Base-by-base conservation (phyloP, 2,797 vertebrate species). In the Craterocephalus amniculus region DNA sequence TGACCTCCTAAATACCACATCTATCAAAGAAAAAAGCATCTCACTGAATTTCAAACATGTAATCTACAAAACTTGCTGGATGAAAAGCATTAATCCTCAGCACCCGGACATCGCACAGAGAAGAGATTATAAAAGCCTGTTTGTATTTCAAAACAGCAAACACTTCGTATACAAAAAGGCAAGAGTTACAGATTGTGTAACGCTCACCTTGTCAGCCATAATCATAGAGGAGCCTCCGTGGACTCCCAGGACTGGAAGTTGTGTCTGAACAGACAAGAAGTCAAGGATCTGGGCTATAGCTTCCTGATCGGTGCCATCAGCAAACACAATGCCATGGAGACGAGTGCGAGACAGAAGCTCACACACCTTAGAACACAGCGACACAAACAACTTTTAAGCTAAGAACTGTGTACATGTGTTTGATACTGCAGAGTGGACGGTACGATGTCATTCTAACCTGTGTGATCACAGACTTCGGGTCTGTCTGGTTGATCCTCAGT, bases 181-280 rank as follows among this genome's bases (percentile, higher is more conserved):
- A n/a, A n/a, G n/a, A n/a, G n/a, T n/a, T n/a, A n/a, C 38, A 14
- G 13, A 26, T 20, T 38, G 26, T 29, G 16, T 49, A 24, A 22
- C 63, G 66, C 94, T 95, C 94, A 99, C 98, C 97, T 99, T 99
- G 85, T 99, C 97, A 55, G 97, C 96, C 98, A 99, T 97, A 88
- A 98, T 99, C 97, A 99, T 99, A 67, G 97, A 98, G 20, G 98
- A 95, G 24, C 98, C 98, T 0, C 98, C 98, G 40, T 98, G 96
- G 87, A 99, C 98, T 67, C 97, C 98, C 90, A 99, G 89, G 87
- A 99, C 96, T 64, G 98, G 98, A 87, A 99, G 94, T 61, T 96
- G 96, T 40, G 97, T 99, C 93, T 99, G 97, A 66, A 97, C 97
- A 1, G 98, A 99, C 92, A 99, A 96, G 95, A 99, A 99, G 97